Base-by-base conservation (phyloP, 2,888 invertebrate species). In the Hydrotaea cyrtoneurina region DNA sequence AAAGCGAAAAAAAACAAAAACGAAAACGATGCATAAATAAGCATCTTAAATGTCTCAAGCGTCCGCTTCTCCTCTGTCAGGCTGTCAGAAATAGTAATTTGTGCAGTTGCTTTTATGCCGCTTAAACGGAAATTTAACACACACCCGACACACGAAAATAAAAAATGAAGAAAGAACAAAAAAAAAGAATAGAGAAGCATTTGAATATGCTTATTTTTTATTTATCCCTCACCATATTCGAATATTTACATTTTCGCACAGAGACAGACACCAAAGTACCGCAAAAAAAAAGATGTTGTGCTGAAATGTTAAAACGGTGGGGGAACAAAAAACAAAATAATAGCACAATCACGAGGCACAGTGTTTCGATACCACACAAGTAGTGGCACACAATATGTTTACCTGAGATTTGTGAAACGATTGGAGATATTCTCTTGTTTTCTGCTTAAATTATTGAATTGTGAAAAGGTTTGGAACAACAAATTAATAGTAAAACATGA, bases 11-110 rank as follows among this genome's bases (percentile, higher is more conserved):
- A n/a, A n/a, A n/a, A n/a, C n/a, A 4, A 39, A 74, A 57, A 59
- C 36, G 23, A 66, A 50, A 80, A 81, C 59, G 64, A 79, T 73
- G 84, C 80, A 81, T 84, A 84, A 84, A 84, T 78, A 81, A 81
- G 78, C 84, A 84, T 81, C 21, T 81, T 78, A 57, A 81, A 46
- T 69, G 73, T 69, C 46, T 39, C 36, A 1, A 0, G 66, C 7
- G 39, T 69, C 21, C 15, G 23, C 23, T 23, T 43, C 13, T 69
- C 17, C 36, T 69, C 21, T 43, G 17, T 69, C 46, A 11, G 43
- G 72, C 75, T 78, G 84, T 75, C 78, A 76, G 81, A 78, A 75
- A 78, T 76, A 19, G 59, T 74, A 77, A 66, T 43, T 83, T 74
- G 13, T 72, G 17, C 55, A 36, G 46, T 77, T 46, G 31, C n/a